Conservation (phyloP, 1,140 invertebrate species). For the Conopomorpha cramerella region DNA sequence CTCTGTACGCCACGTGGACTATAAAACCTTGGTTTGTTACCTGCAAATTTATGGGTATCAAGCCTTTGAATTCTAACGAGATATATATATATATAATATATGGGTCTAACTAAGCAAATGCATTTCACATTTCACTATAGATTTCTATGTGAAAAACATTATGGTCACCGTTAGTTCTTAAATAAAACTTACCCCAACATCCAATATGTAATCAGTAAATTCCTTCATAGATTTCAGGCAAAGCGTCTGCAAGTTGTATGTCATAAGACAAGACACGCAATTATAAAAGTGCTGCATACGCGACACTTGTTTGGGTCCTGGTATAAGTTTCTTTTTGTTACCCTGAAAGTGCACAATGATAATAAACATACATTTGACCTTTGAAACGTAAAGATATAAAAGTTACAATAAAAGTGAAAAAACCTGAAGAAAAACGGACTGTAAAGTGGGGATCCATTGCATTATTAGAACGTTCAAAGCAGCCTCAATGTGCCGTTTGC, state of each 20-base stretch:
- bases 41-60: too few species aligned
- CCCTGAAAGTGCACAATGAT: constrained; percentile 71
- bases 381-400: constrained; percentile 9
- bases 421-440: constrained; percentile 62
- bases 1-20: constrained; percentile 70
- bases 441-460: constrained; percentile 67
- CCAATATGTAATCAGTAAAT: constrained; percentile 76
- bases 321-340: constrained; percentile 75
- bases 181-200: constrained; percentile 68
- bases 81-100: constrained; percentile 1
- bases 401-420: constrained; percentile 2
- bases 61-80: too few species aligned
- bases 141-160: background rate
- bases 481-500: constrained; percentile 64
- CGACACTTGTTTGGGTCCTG: constrained; percentile 67
- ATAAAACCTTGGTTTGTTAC: constrained; percentile 75
- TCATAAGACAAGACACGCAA: constrained; percentile 85
- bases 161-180: background rate
- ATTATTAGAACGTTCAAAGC: constrained; percentile 60
- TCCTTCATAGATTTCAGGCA: constrained; percentile 81
- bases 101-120: background rate
- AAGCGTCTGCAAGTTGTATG: constrained; percentile 78
- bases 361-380: too few species aligned
- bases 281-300: constrained; percentile 80
- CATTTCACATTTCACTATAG: background rate